These are phyloP conservation scores for Bimastos eiseni DNA, from an alignment of 2,888 invertebrate species.

Conservation along the genomic window DNA sequence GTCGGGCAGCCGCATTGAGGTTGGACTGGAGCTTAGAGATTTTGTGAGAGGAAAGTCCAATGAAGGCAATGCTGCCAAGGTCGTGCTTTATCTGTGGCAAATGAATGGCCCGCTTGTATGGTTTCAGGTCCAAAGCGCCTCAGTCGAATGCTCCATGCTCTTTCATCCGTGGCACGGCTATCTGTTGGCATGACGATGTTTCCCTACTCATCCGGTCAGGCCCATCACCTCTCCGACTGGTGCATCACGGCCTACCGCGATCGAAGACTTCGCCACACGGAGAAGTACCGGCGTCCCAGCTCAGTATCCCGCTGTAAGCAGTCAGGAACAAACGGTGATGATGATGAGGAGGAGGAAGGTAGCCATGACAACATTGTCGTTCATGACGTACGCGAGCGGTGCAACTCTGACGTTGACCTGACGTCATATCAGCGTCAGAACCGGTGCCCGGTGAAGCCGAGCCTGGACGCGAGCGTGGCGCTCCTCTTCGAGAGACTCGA, in stretches of 20 bases:
- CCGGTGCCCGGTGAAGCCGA: neutral
- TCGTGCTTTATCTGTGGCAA: neutral
- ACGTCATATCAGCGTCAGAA: conserved; percentile 21
- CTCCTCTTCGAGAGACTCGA: neutral
- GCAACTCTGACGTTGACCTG: conserved; percentile 23
- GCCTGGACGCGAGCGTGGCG: neutral
- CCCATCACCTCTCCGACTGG: conserved; percentile 17
- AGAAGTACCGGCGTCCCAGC: neutral
- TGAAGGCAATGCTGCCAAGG: no score
- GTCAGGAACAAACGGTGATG: neutral
- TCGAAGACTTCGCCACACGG: neutral
- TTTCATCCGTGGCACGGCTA: conserved; percentile 34
- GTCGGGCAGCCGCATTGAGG: no score
- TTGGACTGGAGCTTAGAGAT: no score
- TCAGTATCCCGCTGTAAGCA: neutral
- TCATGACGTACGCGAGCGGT: neutral
- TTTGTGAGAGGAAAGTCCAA: no score
- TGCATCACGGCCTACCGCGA: neutral
- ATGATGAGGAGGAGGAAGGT: neutral
- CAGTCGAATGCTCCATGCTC: conserved; percentile 34
- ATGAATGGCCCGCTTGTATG: neutral
- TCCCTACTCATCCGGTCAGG: conserved; percentile 28
- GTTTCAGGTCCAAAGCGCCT: conserved; percentile 27
- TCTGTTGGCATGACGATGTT: conserved; percentile 35
- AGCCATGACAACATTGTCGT: neutral